Percentiles rank a stretch among this genome's conserved stretches.
Evolutionary conservation across 1,140 invertebrate genomes (phyloP).

Genomic region (Ganaspis sp.): DNA sequence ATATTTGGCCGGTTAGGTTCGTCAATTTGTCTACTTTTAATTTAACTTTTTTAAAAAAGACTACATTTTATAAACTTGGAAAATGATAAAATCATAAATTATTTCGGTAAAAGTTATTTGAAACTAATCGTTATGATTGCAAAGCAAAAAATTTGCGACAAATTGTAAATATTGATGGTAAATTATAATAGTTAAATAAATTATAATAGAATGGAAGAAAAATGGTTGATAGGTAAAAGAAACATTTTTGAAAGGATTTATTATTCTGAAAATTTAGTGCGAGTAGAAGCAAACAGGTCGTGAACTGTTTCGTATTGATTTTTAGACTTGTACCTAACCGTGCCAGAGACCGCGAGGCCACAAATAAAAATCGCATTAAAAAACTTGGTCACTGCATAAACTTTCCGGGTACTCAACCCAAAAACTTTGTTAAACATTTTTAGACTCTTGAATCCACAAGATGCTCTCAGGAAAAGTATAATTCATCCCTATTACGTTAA

Average conservation of each 20-base stretch:
- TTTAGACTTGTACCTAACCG: constrained; percentile 54
- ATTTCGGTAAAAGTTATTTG: too few relatives aligned
- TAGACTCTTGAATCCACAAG: background rate
- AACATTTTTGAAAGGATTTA: background rate
- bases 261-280: constrained; percentile 21
- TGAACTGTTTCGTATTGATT: constrained; percentile 59
- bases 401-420: background rate
- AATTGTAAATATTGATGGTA: too few relatives aligned
- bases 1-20: too few relatives aligned
- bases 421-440: background rate
- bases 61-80: too few relatives aligned
- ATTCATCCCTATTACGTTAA: background rate
- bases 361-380: constrained; percentile 14
- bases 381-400: constrained; percentile 9
- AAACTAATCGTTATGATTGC: too few relatives aligned
- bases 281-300: background rate
- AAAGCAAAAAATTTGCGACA: too few relatives aligned
- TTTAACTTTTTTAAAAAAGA: too few relatives aligned
- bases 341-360: constrained; percentile 46
- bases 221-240: too few relatives aligned
- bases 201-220: too few relatives aligned
- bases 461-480: constrained; percentile 5
- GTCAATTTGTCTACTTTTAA: too few relatives aligned
- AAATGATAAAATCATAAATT: too few relatives aligned
- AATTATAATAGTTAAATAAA: too few relatives aligned